phyloP scores from a whole-genome alignment of 2,888 invertebrate genomes.

The Chorisops tibialis region DNA sequence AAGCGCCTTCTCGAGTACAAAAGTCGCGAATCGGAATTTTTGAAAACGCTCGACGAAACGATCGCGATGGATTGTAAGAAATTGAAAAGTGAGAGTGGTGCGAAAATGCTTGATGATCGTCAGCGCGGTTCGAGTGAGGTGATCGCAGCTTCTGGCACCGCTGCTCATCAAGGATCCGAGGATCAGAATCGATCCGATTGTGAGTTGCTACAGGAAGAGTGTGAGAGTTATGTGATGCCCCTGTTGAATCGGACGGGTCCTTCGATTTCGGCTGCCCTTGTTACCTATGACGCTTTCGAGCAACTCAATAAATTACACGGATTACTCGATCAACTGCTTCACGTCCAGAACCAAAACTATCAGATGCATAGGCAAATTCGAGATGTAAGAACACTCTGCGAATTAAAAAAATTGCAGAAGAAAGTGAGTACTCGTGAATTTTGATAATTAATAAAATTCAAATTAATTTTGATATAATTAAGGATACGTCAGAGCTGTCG shows the following conservation, averaged over 20 bases:
- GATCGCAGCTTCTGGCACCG: not conserved
- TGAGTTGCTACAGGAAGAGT: conserved; percentile 44
- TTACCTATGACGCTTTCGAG: conserved; percentile 67
- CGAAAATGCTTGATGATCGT: not conserved
- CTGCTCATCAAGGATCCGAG: not conserved
- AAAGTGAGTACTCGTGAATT: conserved; percentile 41
- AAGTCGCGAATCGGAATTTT: conserved; percentile 41
- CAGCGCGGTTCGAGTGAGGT: not conserved
- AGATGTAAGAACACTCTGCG: conserved; percentile 69
- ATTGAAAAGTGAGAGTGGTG: conserved; percentile 28
- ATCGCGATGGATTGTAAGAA: conserved; percentile 38
- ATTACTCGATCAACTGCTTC: conserved; percentile 72
- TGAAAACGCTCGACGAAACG: conserved; percentile 41
- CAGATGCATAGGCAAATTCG: conserved; percentile 65
- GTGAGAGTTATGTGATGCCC: conserved; percentile 47
- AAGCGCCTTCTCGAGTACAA: conserved; percentile 41
- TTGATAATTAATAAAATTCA: no score
- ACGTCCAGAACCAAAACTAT: conserved; percentile 68
- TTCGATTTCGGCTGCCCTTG: conserved; percentile 57
- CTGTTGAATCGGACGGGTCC: conserved; percentile 57
- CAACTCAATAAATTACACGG: conserved; percentile 76
- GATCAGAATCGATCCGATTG: conserved; percentile 36
- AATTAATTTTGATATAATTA: not conserved
- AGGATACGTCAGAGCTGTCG: conserved; percentile 34
- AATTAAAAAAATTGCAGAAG: conserved; percentile 60